A percentile compares a stretch with the other conserved stretches of the same genome.
phyloP scores from a whole-genome alignment of 2,888 invertebrate genomes.

The Drosophila austrosaltans region DNA sequence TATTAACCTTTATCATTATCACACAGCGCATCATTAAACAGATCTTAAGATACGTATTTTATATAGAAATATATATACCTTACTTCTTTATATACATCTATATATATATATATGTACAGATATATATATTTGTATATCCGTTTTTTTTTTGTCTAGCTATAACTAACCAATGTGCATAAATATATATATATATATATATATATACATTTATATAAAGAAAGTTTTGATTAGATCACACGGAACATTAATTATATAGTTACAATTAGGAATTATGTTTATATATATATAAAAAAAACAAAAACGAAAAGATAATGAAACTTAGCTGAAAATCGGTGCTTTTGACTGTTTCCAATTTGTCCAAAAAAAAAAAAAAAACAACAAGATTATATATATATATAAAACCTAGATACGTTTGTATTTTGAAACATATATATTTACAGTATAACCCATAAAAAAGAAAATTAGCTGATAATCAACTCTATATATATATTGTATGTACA shows the following conservation, averaged over 20 bases:
- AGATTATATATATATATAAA: slow-evolving; percentile 63
- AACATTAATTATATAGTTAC: slow-evolving; percentile 47
- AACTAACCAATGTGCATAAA: slow-evolving; percentile 25
- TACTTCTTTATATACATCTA: slow-evolving; percentile 34
- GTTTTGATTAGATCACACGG: slow-evolving; percentile 63
- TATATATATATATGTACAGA: slow-evolving; percentile 66
- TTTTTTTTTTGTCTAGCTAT: slow-evolving; percentile 10
- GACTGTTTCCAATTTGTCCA: slow-evolving; percentile 84
- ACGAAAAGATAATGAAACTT: slow-evolving; percentile 77
- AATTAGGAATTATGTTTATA: slow-evolving; percentile 64
- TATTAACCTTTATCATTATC: not conserved
- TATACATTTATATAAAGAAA: slow-evolving; percentile 44
- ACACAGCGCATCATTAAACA: slow-evolving; percentile 16
- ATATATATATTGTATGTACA: slow-evolving; percentile 27
- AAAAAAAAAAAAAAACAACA: slow-evolving; percentile 30
- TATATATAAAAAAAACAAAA: slow-evolving; percentile 30
- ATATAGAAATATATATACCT: slow-evolving; percentile 66
- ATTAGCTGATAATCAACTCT: slow-evolving; percentile 17
- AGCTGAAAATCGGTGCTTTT: slow-evolving; percentile 85
- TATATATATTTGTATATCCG: slow-evolving; percentile 43
- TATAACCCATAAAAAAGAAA: slow-evolving; percentile 20
- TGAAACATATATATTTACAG: slow-evolving; percentile 69
- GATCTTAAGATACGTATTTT: slow-evolving; percentile 61
- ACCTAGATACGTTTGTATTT: slow-evolving; percentile 75
- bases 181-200: slow-evolving; percentile 47